Evolutionary conservation across 2,113 vertebrate genomes (phyloP).

Genomic region (Reinhardtius hippoglossoides): DNA sequence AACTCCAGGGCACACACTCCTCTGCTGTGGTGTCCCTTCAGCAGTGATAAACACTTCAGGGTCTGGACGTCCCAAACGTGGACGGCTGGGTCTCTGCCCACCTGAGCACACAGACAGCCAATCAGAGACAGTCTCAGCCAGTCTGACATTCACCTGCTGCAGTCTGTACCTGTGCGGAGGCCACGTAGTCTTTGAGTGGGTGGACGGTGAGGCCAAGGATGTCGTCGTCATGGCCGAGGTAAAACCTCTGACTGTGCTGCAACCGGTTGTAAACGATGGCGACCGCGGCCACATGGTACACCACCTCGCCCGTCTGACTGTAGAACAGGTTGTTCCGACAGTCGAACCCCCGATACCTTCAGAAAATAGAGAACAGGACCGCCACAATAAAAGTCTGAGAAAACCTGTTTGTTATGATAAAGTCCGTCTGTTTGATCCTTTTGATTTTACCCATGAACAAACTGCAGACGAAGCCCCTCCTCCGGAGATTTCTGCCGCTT

Average conservation of each 20-base stretch:
- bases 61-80: constrained; percentile 96
- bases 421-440: neutral
- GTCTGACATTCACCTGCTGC: fast-evolving
- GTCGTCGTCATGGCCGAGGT: constrained; percentile 95
- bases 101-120: constrained; percentile 74
- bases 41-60: constrained; percentile 92
- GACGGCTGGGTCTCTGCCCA: constrained; percentile 94
- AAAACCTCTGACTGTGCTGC: constrained; percentile 93
- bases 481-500: constrained; percentile 93
- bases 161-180: constrained; percentile 89
- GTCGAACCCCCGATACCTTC: constrained; percentile 95
- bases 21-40: constrained; percentile 92
- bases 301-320: constrained; percentile 92
- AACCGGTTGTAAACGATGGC: constrained; percentile 90
- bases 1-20: constrained; percentile 98
- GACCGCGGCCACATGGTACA: constrained; percentile 95
- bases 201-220: constrained; percentile 93
- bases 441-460: constrained; percentile 92
- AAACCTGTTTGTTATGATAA: neutral
- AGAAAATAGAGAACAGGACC: constrained; percentile 4
- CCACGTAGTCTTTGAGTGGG: constrained; percentile 92
- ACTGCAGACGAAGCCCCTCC: constrained; percentile 93
- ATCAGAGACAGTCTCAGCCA: constrained; percentile 11
- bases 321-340: constrained; percentile 97
- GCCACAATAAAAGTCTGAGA: neutral